Evolutionary conservation across 2,113 vertebrate genomes (phyloP), one percentile per base, ranked within the genome.

Genomic region (Urocynchramus pylzowi): DNA sequence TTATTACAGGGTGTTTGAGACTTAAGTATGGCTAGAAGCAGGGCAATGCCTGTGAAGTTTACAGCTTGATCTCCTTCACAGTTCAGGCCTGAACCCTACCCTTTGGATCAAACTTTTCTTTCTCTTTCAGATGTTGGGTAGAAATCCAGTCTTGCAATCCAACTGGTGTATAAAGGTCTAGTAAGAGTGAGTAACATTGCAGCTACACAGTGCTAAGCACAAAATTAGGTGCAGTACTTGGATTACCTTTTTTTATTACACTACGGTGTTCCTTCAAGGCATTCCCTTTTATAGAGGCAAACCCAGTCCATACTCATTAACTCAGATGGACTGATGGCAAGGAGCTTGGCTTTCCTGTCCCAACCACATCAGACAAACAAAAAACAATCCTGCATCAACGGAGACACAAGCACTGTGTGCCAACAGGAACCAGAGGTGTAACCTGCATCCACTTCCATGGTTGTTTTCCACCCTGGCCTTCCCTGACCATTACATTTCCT

Each of bases 331-430:
- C 74, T 87, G 69, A 75, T 53, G 85, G 61, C 37, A 47, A 95
- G 41, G 27, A 91, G 57, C 28, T 93, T 82, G 84, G 78, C 92
- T 94, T 94, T 93, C 78, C 82, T 93, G 65, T 47, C n/a, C 47
- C 49, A 85, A 78, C 85, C 82, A 93, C 95, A 87, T 91, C 78
- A 95, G 84, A 94, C 77, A 96, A 90, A 84, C 37, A 84, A 68
- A 44, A 79, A 65, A 11, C 10, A 71, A 63, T 52, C 69, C 81
- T 82, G 81, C 69, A 87, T 63, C 69, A 87, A 85, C 81, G 82
- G 27, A 87, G 60, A 78, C 42, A 81, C 39, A 71, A 89, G 27
- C 27, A 22, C 30, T 67, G 16, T 1, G 8, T 89, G 92, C 74
- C 81, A 91, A 31, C 35, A 93, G 78, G 84, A 93, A 75, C 49